phyloP scores from a whole-genome alignment of 2,113 vertebrate genomes.

The Indicator indicator region DNA sequence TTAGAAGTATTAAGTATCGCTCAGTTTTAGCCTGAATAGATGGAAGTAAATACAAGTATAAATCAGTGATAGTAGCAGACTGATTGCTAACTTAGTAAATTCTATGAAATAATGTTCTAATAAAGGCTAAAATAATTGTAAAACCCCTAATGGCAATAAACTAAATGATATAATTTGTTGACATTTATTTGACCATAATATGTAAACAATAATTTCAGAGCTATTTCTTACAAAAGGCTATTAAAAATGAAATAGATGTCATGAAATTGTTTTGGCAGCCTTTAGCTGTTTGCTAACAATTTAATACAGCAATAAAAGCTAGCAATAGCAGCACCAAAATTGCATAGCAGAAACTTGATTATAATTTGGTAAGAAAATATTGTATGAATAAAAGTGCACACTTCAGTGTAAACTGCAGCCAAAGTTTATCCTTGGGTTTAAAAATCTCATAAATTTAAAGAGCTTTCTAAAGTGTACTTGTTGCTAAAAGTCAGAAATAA shows the following conservation, averaged over 20 bases:
- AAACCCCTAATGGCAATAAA: background rate
- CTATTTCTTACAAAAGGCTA: conserved; percentile 17
- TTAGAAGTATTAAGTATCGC: background rate
- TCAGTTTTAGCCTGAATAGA: background rate
- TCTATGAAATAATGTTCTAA: background rate
- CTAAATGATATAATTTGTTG: background rate
- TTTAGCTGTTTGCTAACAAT: conserved; percentile 43
- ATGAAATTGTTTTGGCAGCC: conserved; percentile 51
- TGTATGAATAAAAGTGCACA: conserved; percentile 15
- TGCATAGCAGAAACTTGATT: conserved; percentile 57
- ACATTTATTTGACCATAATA: conserved; percentile 26
- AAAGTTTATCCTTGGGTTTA: conserved; percentile 51
- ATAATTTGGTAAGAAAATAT: conserved; percentile 56
- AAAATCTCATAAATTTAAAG: conserved; percentile 57
- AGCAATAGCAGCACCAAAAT: conserved; percentile 35
- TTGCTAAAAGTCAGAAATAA: conserved; percentile 44
- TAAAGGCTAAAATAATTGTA: conserved; percentile 25
- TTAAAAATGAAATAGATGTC: conserved; percentile 53
- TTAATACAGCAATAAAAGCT: conserved; percentile 54
- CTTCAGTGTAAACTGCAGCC: conserved; percentile 11
- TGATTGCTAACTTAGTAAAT: background rate
- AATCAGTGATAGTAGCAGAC: background rate
- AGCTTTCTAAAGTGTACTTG: conserved; percentile 18
- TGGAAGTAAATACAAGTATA: background rate
- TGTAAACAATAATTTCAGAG: conserved; percentile 30